A percentile compares a stretch with the other conserved stretches of the same genome.
Conservation (phyloP, 2,113 vertebrate genomes). For the Heterochromis multidens region DNA sequence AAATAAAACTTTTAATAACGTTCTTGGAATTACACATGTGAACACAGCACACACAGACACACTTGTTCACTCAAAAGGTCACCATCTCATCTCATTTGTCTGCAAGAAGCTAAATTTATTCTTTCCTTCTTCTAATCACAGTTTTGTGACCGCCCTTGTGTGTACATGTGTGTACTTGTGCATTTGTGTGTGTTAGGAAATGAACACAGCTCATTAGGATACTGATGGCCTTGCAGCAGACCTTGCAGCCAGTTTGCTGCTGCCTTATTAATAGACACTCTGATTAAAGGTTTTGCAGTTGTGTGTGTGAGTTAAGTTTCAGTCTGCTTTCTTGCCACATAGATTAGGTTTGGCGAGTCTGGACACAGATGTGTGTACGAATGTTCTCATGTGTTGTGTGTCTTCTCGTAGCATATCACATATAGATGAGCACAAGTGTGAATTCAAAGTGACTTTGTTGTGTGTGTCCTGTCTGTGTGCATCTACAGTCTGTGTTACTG, state of each 20-base stretch:
- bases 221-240: conserved; percentile 28
- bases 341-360: background rate
- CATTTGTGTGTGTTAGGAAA: background rate
- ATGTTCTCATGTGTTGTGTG: background rate
- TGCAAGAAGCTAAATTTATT: conserved; percentile 3
- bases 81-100: conserved; percentile 26
- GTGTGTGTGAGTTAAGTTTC: background rate
- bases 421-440: background rate
- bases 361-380: background rate
- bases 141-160: background rate
- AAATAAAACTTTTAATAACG: background rate
- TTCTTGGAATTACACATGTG: background rate
- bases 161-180: background rate
- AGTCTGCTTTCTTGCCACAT: background rate
- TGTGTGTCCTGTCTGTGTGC: background rate
- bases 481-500: background rate
- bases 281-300: conserved; percentile 34
- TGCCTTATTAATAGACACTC: conserved; percentile 42
- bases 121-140: conserved; percentile 16
- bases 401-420: background rate
- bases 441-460: background rate
- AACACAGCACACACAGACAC: conserved; percentile 1
- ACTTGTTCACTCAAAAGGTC: background rate
- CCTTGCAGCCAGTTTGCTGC: background rate
- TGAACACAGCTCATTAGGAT: conserved; percentile 36